A percentile compares a stretch with the other conserved stretches of the same genome.
Evolutionary conservation across 2,888 invertebrate genomes (phyloP).

Genomic region (Adelphocoris suturalis): DNA sequence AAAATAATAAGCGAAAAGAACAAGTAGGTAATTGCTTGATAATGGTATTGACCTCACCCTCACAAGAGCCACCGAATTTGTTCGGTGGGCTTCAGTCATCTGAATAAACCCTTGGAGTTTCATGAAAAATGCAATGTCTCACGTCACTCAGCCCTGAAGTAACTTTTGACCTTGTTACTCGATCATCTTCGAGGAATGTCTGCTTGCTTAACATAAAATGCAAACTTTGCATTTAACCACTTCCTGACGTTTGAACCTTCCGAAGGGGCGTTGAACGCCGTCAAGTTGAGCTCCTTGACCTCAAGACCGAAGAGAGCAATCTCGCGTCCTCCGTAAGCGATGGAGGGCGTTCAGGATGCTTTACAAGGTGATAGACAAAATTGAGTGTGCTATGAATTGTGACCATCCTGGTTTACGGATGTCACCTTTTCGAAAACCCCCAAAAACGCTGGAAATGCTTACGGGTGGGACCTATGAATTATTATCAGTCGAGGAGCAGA

Average conservation of each 20-base stretch:
- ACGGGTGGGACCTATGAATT: too few species aligned
- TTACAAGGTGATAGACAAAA: neutral
- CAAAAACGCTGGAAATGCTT: too few species aligned
- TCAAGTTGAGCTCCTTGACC: neutral
- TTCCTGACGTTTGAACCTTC: neutral
- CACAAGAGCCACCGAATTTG: too few species aligned
- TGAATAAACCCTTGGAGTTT: neutral
- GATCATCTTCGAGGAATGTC: neutral
- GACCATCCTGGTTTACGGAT: too few species aligned
- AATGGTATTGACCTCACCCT: too few species aligned
- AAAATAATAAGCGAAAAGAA: too few species aligned
- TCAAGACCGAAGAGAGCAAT: neutral
- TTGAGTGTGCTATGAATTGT: neutral
- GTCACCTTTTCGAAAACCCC: too few species aligned
- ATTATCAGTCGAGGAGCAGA: too few species aligned
- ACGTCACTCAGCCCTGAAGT: neutral
- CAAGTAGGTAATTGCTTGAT: too few species aligned
- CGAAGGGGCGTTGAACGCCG: neutral
- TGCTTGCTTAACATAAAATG: constrained; percentile 25
- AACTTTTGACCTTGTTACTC: neutral
- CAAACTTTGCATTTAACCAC: neutral
- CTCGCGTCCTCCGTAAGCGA: neutral
- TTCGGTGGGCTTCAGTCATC: too few species aligned
- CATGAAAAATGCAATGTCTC: neutral
- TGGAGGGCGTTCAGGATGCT: neutral